A percentile compares a stretch with the other conserved stretches of the same genome.
phyloP scores from a whole-genome alignment of 1,140 invertebrate genomes.

The Dreissena rostriformis region DNA sequence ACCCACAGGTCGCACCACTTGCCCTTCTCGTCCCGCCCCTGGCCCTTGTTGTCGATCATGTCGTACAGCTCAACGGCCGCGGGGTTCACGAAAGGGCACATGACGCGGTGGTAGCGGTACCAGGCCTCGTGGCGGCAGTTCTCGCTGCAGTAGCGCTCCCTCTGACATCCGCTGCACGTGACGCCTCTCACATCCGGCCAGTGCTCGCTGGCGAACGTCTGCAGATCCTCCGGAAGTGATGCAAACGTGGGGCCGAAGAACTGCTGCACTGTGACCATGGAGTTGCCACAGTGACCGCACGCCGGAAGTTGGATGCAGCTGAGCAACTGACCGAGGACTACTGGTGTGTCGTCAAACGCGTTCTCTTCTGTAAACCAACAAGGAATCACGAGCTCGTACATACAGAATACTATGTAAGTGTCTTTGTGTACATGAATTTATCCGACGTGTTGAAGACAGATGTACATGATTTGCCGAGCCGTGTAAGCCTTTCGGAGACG shows the following conservation, averaged over 20 bases:
- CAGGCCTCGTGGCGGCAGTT: conserved; percentile 67
- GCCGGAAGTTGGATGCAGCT: conserved; percentile 54
- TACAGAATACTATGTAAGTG: no score
- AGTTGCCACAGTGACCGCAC: conserved; percentile 72
- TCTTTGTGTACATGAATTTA: no score
- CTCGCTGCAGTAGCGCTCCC: conserved; percentile 73
- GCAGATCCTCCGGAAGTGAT: conserved; percentile 38
- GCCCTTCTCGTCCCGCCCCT: conserved; percentile 58
- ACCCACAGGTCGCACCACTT: conserved; percentile 66
- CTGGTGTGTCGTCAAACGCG: conserved; percentile 67
- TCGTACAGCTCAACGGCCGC: conserved; percentile 68
- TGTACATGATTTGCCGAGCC: no score
- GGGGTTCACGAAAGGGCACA: conserved; percentile 71
- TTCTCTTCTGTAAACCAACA: conserved; percentile 55
- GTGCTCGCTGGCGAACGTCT: conserved; percentile 62
- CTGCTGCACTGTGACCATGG: conserved; percentile 65
- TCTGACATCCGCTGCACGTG: conserved; percentile 65
- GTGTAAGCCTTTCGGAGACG: no score
- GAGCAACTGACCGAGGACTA: conserved; percentile 65
- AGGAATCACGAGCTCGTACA: not conserved
- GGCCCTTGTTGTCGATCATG: conserved; percentile 68
- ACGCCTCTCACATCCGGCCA: conserved; percentile 69
- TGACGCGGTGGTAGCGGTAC: conserved; percentile 70
- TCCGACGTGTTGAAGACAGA: no score
- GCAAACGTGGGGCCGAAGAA: conserved; percentile 69